These are phyloP conservation scores for Rhagoletis pomonella DNA, from an alignment of 1,140 invertebrate species.

Conservation along the genomic window DNA sequence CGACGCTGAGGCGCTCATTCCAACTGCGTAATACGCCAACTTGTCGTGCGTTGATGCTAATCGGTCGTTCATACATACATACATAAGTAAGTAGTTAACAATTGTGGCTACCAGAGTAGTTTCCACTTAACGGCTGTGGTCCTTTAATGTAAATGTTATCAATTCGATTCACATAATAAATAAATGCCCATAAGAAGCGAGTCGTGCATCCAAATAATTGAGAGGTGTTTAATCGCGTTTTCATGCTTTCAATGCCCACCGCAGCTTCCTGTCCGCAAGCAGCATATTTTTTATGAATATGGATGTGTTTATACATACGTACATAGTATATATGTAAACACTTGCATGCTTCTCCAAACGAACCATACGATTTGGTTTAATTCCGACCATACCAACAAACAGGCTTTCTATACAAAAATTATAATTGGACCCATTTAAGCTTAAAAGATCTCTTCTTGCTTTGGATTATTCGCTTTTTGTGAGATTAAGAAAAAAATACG, in stretches of 20 bases:
- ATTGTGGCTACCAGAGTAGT: background rate
- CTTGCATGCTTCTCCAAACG: too few relatives aligned
- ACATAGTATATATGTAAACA: too few relatives aligned
- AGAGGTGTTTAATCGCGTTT: slow-evolving; percentile 74
- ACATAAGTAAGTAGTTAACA: slow-evolving; percentile 5
- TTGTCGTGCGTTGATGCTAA: background rate
- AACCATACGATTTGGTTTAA: too few relatives aligned
- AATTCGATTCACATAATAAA: slow-evolving; percentile 20
- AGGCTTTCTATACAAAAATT: too few relatives aligned
- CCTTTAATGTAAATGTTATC: background rate
- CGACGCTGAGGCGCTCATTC: too few relatives aligned
- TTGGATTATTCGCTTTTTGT: too few relatives aligned
- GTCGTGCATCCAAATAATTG: slow-evolving; percentile 64
- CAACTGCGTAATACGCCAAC: background rate
- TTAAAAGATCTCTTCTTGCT: too few relatives aligned
- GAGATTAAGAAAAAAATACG: too few relatives aligned
- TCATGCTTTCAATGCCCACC: slow-evolving; percentile 57
- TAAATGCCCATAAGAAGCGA: background rate
- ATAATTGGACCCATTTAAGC: too few relatives aligned
- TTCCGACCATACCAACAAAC: too few relatives aligned
- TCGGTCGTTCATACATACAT: background rate
- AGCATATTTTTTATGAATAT: background rate
- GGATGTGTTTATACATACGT: too few relatives aligned
- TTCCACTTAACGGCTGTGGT: slow-evolving; percentile 21
- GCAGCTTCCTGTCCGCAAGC: background rate